Base-by-base conservation (phyloP, 2,113 vertebrate genomes). In the Amia ocellicauda region DNA sequence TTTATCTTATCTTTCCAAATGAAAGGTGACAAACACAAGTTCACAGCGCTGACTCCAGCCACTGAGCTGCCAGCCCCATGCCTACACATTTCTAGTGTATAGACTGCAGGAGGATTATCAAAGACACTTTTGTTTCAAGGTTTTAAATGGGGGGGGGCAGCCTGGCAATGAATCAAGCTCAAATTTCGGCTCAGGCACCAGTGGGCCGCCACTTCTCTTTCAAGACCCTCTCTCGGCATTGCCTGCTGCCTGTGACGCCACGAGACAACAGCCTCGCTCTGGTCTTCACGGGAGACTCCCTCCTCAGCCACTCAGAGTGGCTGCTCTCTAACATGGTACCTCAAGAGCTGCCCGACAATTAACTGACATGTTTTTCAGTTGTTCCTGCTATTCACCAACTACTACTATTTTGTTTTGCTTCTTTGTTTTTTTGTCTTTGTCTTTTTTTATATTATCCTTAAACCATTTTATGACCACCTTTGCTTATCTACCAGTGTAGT, bases 161-260 rank as follows among this genome's bases (percentile, higher is more conserved):
- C 68, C 68, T 20, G 59, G 57, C 13, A 11, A 7, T 23, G 64
- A 70, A 77, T 49, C 65, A 64, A 60, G 74, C 50, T 0, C 13
- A 74, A 0, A 0, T 74, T 75, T 73, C 70, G 42, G n/a, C 43
- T 42, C 40, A 60, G 36, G 36, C 31, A 60, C n/a, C 45, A 58
- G 31, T 7, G 36, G 69, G 52, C 29, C 68, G 69, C 63, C 62
- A 72, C 79, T 69, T 69, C 78, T 68, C 62, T 64, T 72, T 72
- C 0, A 55, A 54, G 49, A 47, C 58, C 14, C 57, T 5, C 57
- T 40, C 57, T 24, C 40, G 13, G 11, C 29, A 43, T 11, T 11
- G 40, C 36, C 22, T 41, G 40, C 36, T 17, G 36, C 19, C 26
- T 28, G 23, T 26, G 40, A 43, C 42, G 41, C 13, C 23, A 45